Percentiles rank a stretch among this genome's conserved stretches.
phyloP scores from a whole-genome alignment of 2,113 vertebrate species.

The Rhinolophus ferrumequinum region DNA sequence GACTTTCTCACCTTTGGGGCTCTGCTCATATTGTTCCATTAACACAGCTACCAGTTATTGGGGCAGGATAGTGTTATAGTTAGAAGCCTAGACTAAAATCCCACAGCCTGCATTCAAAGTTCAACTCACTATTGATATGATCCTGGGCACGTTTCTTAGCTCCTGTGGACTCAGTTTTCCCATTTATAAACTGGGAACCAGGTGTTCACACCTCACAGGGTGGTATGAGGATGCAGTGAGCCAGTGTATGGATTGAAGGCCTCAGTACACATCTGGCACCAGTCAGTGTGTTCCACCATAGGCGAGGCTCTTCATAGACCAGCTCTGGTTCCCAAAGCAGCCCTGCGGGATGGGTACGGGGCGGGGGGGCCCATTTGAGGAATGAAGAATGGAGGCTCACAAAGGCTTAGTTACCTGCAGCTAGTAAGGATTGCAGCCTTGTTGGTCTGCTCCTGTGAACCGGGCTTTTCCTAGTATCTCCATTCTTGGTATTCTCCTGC shows the following conservation, averaged over 20 bases:
- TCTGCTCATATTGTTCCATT: neutral
- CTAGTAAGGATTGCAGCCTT: no score
- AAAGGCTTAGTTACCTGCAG: neutral
- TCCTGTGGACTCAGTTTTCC: neutral
- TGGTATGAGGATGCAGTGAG: neutral
- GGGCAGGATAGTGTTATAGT: neutral
- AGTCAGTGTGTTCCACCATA: rapidly evolving
- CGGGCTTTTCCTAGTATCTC: neutral
- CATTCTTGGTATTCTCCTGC: neutral
- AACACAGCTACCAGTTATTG: neutral
- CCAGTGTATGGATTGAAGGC: neutral
- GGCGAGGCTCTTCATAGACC: neutral
- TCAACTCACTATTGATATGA: neutral
- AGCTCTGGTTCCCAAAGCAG: neutral
- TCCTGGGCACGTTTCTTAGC: neutral
- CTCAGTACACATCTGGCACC: neutral
- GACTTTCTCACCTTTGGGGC: neutral
- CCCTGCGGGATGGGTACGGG: neutral
- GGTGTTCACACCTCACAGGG: neutral
- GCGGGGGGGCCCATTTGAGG: neutral
- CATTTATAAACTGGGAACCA: neutral
- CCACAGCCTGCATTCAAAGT: neutral
- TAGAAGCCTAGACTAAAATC: neutral
- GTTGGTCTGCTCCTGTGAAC: neutral
- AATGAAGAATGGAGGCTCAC: neutral